phyloP scores from a whole-genome alignment of 2,797 vertebrate species.

The Poeciliopsis presidionis region DNA sequence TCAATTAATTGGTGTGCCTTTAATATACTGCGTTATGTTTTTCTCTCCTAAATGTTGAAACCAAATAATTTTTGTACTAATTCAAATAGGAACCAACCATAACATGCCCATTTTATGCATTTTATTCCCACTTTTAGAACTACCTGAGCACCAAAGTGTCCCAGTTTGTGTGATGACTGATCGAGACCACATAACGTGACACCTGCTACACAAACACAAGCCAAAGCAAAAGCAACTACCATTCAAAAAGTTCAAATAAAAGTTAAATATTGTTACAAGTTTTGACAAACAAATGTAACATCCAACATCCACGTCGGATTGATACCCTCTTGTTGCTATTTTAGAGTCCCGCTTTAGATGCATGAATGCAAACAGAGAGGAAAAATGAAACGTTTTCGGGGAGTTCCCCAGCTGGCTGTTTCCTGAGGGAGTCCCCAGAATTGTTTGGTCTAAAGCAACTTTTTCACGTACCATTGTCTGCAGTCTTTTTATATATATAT shows the following conservation, averaged over 20 bases:
- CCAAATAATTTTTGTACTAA: neutral
- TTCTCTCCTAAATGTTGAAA: neutral
- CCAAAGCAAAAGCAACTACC: neutral
- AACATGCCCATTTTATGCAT: neutral
- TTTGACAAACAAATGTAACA: conserved; percentile 1
- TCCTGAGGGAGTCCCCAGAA: conserved; percentile 12
- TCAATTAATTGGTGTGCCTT: neutral
- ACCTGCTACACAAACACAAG: neutral
- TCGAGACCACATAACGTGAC: neutral
- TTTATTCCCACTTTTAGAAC: neutral
- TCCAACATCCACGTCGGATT: neutral
- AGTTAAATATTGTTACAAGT: neutral
- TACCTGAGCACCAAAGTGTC: neutral
- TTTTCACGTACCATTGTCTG: neutral
- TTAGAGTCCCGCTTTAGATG: neutral
- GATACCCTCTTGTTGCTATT: neutral
- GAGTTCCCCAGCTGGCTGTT: neutral
- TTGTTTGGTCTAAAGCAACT: conserved; percentile 5
- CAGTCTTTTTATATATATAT: neutral
- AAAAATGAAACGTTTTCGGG: neutral
- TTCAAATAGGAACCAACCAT: neutral
- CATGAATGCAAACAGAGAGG: neutral
- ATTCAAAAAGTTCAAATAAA: neutral
- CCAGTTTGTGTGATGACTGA: neutral
- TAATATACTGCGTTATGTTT: neutral